Conservation (phyloP, 2,888 invertebrate species). For the Colletes collaris region DNA sequence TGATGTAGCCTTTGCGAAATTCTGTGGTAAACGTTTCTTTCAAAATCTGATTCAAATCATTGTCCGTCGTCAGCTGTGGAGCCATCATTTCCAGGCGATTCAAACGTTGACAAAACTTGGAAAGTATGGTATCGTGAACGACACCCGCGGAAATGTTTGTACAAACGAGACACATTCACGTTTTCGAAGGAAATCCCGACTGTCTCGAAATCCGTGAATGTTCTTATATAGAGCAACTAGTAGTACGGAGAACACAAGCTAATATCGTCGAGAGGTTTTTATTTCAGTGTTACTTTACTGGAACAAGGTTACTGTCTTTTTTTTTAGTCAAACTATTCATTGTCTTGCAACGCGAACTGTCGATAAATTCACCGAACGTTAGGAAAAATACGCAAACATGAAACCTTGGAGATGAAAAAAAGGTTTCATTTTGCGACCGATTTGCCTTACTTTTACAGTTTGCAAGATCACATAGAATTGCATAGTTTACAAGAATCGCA, state of each 20-base stretch:
- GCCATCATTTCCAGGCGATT: conserved; percentile 50
- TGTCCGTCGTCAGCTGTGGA: not conserved
- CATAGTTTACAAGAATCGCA: too few relatives aligned
- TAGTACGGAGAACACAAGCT: conserved; percentile 20
- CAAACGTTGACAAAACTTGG: conserved; percentile 10
- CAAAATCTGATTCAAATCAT: conserved; percentile 69
- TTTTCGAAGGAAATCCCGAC: conserved; percentile 18
- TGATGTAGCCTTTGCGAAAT: conserved; percentile 78
- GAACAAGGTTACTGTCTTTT: conserved; percentile 38
- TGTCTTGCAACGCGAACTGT: conserved; percentile 2
- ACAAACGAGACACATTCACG: not conserved
- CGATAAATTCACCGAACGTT: not conserved
- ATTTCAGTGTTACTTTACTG: conserved; percentile 24
- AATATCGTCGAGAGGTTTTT: conserved; percentile 30
- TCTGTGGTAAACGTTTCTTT: conserved; percentile 73
- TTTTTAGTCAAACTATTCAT: not conserved
- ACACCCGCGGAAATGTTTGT: not conserved
- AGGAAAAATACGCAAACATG: not conserved
- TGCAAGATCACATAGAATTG: too few relatives aligned
- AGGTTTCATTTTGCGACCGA: not conserved
- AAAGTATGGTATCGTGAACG: not conserved
- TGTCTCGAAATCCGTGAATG: conserved; percentile 22
- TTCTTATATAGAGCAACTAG: conserved; percentile 48
- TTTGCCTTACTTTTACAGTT: not conserved
- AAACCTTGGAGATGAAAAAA: not conserved